A percentile compares a stretch with the other conserved stretches of the same genome.
Evolutionary conservation across 2,797 vertebrate species (phyloP).

Genomic region (Ibycter americanus): DNA sequence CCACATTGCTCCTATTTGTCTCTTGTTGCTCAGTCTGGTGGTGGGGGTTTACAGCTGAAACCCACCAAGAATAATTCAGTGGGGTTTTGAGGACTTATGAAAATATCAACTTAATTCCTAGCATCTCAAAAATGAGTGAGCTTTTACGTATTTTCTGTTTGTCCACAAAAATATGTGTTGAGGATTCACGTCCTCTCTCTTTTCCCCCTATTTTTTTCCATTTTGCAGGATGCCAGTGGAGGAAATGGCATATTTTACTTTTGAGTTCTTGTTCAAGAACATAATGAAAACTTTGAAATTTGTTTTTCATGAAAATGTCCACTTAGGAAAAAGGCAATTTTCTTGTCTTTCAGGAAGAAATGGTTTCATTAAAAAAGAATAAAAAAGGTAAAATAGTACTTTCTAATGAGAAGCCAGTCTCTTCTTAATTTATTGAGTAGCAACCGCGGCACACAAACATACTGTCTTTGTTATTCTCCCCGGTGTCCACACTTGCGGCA

Average conservation of each 20-base stretch:
- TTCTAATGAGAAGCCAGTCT: not conserved
- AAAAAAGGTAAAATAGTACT: not conserved
- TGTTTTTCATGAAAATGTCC: conserved; percentile 15
- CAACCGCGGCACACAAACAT: not conserved
- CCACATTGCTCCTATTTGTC: not conserved
- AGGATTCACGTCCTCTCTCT: not conserved
- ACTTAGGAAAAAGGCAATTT: not conserved
- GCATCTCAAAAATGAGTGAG: not conserved
- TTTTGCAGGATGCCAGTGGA: not conserved
- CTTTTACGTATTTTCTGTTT: not conserved
- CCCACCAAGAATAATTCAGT: not conserved
- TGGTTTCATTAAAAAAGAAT: conserved; percentile 7
- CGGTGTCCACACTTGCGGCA: not conserved
- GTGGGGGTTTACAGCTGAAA: not conserved
- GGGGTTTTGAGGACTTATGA: not conserved
- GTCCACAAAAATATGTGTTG: not conserved
- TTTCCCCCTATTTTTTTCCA: not conserved
- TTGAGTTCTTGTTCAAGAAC: not conserved
- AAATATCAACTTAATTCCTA: not conserved
- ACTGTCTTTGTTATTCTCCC: not conserved
- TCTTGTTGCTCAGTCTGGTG: too few species aligned
- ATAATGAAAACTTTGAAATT: not conserved
- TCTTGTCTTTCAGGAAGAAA: not conserved
- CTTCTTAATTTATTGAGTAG: not conserved
- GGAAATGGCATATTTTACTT: not conserved